These are phyloP conservation scores for Amphiprion ocellaris DNA, from an alignment of 2,113 vertebrate species.

Conservation along the genomic window DNA sequence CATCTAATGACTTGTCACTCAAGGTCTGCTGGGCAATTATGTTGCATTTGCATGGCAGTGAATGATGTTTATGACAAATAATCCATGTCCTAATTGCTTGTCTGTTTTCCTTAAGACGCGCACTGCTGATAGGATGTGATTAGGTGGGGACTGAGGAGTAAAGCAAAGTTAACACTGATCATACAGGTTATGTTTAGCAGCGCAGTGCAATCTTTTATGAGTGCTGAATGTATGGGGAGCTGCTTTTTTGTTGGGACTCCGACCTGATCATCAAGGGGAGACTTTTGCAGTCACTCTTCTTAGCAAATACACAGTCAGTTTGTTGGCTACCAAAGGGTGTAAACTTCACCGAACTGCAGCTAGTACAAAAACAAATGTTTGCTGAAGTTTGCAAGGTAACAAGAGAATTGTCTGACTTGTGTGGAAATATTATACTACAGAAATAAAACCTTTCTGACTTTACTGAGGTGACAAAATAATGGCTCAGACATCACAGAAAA, in stretches of 20 bases:
- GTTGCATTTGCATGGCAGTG: slow-evolving; percentile 84
- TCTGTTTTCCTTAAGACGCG: slow-evolving; percentile 82
- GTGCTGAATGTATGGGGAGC: background rate
- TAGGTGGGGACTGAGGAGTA: slow-evolving; percentile 66
- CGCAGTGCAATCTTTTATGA: slow-evolving; percentile 10
- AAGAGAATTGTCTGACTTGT: background rate
- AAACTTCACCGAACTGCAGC: no score
- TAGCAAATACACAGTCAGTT: no score
- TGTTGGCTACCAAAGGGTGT: no score
- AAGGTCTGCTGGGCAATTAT: slow-evolving; percentile 86
- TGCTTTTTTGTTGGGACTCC: background rate
- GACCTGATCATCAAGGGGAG: no score
- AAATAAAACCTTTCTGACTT: background rate
- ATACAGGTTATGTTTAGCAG: slow-evolving; percentile 48
- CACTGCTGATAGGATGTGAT: slow-evolving; percentile 79
- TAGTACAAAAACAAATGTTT: no score
- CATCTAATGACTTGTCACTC: slow-evolving; percentile 88
- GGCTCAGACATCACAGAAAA: background rate
- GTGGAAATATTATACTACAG: background rate
- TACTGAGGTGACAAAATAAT: background rate
- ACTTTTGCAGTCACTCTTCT: background rate
- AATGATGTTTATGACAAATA: slow-evolving; percentile 86
- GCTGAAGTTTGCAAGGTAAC: no score
- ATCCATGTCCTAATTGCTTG: slow-evolving; percentile 84
- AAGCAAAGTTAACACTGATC: slow-evolving; percentile 56